Evolutionary conservation across 2,113 vertebrate species (phyloP).

Genomic region (Willisornis vidua): DNA sequence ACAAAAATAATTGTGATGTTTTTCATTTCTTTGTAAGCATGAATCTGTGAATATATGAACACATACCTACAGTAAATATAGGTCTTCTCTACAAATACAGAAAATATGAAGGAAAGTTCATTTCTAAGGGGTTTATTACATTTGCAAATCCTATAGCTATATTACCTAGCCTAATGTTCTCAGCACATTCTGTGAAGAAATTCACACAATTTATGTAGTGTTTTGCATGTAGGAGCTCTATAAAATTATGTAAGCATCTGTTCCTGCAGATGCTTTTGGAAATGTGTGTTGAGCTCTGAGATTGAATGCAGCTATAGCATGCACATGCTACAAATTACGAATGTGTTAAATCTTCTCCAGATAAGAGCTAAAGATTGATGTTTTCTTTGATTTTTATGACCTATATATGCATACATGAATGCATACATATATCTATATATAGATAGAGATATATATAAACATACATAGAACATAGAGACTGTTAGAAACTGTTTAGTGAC

Average conservation of each 20-base stretch:
- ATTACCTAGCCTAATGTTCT: not conserved
- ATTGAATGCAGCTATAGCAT: not conserved
- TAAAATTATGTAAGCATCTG: conserved; percentile 24
- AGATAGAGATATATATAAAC: too few relatives aligned
- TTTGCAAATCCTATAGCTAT: not conserved
- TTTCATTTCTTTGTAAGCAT: not conserved
- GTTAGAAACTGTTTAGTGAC: not conserved
- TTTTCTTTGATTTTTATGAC: not conserved
- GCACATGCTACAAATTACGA: not conserved
- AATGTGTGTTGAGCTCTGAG: not conserved
- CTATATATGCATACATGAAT: too few relatives aligned
- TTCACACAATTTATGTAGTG: not conserved
- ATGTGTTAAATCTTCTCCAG: not conserved
- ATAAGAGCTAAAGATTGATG: not conserved
- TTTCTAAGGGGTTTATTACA: not conserved
- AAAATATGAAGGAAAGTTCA: not conserved
- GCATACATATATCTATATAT: too few relatives aligned
- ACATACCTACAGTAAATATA: not conserved
- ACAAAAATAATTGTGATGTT: not conserved
- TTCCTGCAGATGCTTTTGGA: conserved; percentile 7
- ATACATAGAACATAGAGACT: not conserved
- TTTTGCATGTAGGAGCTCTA: not conserved
- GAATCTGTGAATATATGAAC: not conserved
- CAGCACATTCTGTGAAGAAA: not conserved
- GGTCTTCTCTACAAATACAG: not conserved